Evolutionary conservation across 2,797 vertebrate genomes (phyloP).

Genomic region (Galagoides demidoff): DNA sequence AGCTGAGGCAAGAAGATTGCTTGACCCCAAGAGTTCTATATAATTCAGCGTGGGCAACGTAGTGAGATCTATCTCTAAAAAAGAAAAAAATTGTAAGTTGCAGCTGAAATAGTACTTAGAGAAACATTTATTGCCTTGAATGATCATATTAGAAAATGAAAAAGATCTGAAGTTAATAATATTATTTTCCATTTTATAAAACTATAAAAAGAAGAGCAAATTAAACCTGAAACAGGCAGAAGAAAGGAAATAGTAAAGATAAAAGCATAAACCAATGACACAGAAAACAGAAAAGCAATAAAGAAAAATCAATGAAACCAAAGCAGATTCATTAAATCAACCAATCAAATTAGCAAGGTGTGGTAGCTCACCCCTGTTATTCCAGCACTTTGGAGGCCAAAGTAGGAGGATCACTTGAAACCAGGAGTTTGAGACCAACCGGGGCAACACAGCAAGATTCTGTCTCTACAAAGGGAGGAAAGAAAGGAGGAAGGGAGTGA

Average conservation of each 20-base stretch:
- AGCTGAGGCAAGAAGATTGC: not conserved
- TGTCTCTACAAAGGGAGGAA: too few species aligned
- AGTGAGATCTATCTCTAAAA: not conserved
- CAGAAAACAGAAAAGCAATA: conserved; percentile 22
- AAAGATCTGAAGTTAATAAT: not conserved
- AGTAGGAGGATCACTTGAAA: not conserved
- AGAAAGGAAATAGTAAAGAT: not conserved
- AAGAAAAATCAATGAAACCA: not conserved
- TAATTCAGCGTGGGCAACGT: not conserved
- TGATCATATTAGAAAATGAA: not conserved
- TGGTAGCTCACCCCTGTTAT: not conserved
- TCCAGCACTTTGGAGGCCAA: not conserved
- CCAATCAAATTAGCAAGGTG: not conserved
- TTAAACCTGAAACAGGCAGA: conserved; percentile 12
- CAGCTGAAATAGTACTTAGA: not conserved
- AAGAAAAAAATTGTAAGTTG: not conserved
- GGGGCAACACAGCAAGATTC: too few species aligned
- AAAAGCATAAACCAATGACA: not conserved
- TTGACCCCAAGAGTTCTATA: not conserved
- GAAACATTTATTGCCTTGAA: not conserved
- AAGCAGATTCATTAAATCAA: not conserved
- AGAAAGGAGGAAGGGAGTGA: too few species aligned
- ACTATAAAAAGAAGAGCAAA: conserved; percentile 18
- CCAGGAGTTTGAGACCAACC: not conserved
- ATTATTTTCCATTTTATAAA: not conserved